Evolutionary conservation across 2,113 vertebrate genomes (phyloP).

Genomic region (Sminthopsis crassicaudata): DNA sequence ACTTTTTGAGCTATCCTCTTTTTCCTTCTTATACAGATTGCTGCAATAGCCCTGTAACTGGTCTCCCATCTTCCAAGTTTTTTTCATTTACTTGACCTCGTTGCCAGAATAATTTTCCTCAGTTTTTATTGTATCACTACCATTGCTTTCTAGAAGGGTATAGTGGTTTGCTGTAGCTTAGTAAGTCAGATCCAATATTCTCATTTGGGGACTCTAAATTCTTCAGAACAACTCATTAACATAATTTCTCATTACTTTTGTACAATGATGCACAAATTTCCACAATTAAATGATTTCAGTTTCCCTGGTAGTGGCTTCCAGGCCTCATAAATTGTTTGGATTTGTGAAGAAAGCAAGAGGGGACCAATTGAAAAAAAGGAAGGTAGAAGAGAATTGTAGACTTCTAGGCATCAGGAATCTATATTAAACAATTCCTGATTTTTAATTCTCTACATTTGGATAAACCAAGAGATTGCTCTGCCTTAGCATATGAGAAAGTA

Average conservation of each 20-base stretch:
- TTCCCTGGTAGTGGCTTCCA: background rate
- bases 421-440: too few relatives aligned
- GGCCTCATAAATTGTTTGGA: background rate
- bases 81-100: background rate
- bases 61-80: background rate
- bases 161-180: background rate
- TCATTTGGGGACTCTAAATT: background rate
- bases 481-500: background rate
- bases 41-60: background rate
- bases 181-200: background rate
- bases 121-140: accelerated
- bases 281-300: background rate
- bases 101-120: background rate
- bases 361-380: background rate
- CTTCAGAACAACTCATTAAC: background rate
- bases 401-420: background rate
- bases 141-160: background rate
- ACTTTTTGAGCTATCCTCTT: background rate
- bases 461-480: background rate
- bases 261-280: background rate
- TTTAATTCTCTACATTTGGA: background rate
- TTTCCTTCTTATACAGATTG: background rate
- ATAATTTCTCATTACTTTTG: background rate
- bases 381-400: background rate
- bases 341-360: background rate